phyloP scores from a whole-genome alignment of 2,113 vertebrate species.

The Colaptes auratus region DNA sequence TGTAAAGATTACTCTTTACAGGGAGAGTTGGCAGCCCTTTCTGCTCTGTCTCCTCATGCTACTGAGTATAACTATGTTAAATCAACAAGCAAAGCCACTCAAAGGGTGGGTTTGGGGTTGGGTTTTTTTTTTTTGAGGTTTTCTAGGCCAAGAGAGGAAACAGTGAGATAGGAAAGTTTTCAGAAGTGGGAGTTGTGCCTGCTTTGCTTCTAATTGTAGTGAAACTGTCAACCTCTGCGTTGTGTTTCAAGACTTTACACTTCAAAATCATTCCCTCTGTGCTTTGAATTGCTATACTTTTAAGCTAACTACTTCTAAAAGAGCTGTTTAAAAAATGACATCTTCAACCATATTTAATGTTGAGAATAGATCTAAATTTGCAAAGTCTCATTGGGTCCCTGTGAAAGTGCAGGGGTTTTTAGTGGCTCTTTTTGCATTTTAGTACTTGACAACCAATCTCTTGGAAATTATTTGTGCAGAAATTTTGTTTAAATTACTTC shows the following conservation, averaged over 20 bases:
- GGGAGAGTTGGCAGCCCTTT: conserved; percentile 29
- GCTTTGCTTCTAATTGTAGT: conserved; percentile 68
- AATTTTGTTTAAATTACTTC: conserved; percentile 76
- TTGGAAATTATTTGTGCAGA: conserved; percentile 69
- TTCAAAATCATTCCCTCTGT: conserved; percentile 75
- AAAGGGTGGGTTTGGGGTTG: neutral
- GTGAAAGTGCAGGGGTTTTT: conserved; percentile 10
- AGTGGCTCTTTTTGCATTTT: neutral
- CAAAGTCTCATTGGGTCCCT: conserved; percentile 69
- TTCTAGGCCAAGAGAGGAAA: conserved; percentile 53
- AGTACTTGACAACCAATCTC: conserved; percentile 73
- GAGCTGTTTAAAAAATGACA: conserved; percentile 78
- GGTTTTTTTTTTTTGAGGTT: conserved; percentile 6
- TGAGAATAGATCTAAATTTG: conserved; percentile 72
- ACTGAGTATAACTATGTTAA: conserved; percentile 20
- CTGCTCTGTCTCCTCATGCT: conserved; percentile 23
- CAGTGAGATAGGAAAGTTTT: conserved; percentile 53
- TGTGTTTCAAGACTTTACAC: conserved; percentile 73
- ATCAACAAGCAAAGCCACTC: conserved; percentile 23
- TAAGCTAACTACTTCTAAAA: conserved; percentile 80
- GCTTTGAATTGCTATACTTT: conserved; percentile 78
- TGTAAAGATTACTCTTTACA: conserved; percentile 32
- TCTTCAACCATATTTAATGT: conserved; percentile 73
- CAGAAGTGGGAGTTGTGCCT: conserved; percentile 63
- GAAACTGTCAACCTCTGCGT: conserved; percentile 71